Conservation (phyloP, 2,888 invertebrate genomes). For the Nymphalis urticae region DNA sequence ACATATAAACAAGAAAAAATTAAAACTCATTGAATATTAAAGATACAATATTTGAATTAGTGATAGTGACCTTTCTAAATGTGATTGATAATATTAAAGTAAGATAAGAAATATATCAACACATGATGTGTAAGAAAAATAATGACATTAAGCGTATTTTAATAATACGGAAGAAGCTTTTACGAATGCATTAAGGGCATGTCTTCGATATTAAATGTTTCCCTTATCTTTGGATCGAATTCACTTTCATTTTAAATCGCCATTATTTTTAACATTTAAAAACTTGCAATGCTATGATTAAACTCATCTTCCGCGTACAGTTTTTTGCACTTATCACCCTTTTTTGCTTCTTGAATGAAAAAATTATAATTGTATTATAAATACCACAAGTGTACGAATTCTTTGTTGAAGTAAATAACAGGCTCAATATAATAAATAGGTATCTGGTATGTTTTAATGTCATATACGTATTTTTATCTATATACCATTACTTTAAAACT, state of each 20-base stretch:
- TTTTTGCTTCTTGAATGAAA: neutral
- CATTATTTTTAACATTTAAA: constrained; percentile 7
- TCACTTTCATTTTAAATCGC: neutral
- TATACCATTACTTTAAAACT: too few species aligned
- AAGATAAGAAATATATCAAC: too few species aligned
- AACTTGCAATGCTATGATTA: neutral
- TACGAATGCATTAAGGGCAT: neutral
- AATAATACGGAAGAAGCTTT: constrained; percentile 2
- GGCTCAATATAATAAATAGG: too few species aligned
- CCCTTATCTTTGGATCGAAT: neutral
- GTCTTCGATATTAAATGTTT: neutral
- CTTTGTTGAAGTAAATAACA: too few species aligned
- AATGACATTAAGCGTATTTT: neutral
- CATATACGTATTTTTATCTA: too few species aligned
- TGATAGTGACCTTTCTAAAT: too few species aligned
- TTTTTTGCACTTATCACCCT: neutral
- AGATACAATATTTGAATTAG: too few species aligned
- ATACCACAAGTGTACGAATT: too few species aligned
- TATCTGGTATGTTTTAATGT: too few species aligned
- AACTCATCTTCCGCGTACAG: neutral
- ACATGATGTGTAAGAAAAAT: neutral
- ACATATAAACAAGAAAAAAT: neutral
- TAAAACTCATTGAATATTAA: neutral
- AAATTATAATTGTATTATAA: neutral
- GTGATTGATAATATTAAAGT: too few species aligned